These are phyloP conservation scores for Leptinotarsa texana DNA, from an alignment of 1,140 invertebrate species.

Conservation along the genomic window DNA sequence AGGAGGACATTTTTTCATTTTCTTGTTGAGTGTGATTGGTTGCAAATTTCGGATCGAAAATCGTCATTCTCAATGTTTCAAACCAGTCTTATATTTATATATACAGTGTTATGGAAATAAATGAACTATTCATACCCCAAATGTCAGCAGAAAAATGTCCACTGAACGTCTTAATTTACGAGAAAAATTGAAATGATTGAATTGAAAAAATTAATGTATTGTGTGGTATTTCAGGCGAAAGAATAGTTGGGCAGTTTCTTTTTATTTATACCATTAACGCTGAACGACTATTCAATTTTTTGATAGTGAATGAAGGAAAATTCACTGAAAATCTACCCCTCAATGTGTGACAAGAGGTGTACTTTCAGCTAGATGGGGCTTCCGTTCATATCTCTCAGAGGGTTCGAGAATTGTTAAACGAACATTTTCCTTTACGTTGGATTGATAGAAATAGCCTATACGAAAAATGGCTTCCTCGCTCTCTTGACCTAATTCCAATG, in stretches of 20 bases:
- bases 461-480: neutral
- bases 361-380: neutral
- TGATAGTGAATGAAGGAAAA: neutral
- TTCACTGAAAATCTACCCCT: neutral
- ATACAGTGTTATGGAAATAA: no score
- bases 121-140: no score
- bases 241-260: neutral
- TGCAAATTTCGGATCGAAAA: no score
- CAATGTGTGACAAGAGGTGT: neutral
- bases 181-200: no score
- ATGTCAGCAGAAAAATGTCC: no score
- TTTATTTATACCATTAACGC: neutral
- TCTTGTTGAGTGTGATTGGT: no score
- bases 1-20: no score
- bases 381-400: neutral
- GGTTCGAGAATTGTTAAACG: neutral
- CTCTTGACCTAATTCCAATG: neutral
- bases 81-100: no score
- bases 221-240: no score
- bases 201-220: neutral
- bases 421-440: neutral
- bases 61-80: no score
- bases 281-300: neutral
- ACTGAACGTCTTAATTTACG: no score
- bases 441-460: neutral